These are phyloP conservation scores for Danio aesculapii DNA, from an alignment of 2,797 vertebrate species.

Conservation along the genomic window DNA sequence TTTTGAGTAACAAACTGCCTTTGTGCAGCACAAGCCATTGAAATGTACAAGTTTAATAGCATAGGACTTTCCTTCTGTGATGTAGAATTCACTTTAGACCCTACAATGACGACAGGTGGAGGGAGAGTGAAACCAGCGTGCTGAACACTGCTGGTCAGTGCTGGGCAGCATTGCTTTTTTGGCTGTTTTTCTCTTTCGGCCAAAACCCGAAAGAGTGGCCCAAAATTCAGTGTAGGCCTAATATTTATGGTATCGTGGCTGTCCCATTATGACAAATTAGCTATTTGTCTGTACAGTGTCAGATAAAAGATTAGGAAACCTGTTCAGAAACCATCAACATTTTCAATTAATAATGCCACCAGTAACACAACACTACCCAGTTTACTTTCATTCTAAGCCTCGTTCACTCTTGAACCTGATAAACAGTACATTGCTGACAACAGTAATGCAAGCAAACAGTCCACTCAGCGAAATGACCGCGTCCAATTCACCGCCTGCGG, in stretches of 20 bases:
- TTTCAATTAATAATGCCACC: neutral
- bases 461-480: slow-evolving; percentile 45
- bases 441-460: slow-evolving; percentile 46
- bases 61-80: too few relatives aligned
- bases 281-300: neutral
- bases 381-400: neutral
- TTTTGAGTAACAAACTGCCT: too few relatives aligned
- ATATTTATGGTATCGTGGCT: neutral
- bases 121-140: too few relatives aligned
- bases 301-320: neutral
- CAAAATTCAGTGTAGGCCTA: too few relatives aligned
- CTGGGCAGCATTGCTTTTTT: too few relatives aligned
- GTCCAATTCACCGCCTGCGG: slow-evolving; percentile 42
- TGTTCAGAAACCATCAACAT: slow-evolving; percentile 3
- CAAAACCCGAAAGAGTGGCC: too few relatives aligned
- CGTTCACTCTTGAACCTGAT: slow-evolving; percentile 25
- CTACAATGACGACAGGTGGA: too few relatives aligned
- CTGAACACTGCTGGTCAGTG: too few relatives aligned
- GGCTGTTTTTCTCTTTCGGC: too few relatives aligned
- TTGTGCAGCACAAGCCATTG: too few relatives aligned
- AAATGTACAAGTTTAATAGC: too few relatives aligned
- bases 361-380: neutral
- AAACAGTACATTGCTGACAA: slow-evolving; percentile 50
- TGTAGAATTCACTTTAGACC: too few relatives aligned
- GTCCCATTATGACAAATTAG: neutral